Evolutionary conservation across 2,888 invertebrate species (phyloP).

Genomic region (Galeruca laticollis): DNA sequence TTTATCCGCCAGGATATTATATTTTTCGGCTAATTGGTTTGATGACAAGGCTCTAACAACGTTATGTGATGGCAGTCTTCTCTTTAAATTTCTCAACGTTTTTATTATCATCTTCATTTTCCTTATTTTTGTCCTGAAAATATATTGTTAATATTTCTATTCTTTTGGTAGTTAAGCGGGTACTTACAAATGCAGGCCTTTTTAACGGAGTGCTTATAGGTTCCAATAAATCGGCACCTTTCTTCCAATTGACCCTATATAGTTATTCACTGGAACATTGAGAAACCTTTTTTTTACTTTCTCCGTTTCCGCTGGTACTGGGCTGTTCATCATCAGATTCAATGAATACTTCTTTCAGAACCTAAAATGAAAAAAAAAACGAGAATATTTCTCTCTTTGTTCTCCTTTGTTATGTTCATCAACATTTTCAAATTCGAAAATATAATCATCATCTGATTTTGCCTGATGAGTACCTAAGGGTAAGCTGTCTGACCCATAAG

Average conservation of each 20-base stretch:
- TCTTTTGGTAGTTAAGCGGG: background rate
- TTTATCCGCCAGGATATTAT: background rate
- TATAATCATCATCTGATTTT: background rate
- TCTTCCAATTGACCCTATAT: conserved; percentile 1
- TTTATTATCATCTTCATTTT: background rate
- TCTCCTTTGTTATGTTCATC: background rate
- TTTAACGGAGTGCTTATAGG: background rate
- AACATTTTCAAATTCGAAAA: background rate
- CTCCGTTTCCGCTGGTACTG: background rate
- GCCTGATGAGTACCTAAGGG: background rate
- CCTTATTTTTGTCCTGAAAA: background rate
- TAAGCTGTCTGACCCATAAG: background rate
- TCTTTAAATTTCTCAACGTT: background rate
- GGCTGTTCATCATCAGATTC: no score
- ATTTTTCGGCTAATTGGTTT: background rate
- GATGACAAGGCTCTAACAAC: background rate
- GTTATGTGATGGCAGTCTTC: background rate
- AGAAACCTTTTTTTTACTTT: background rate
- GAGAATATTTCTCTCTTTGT: no score
- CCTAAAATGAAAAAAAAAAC: no score
- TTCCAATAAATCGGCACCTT: background rate
- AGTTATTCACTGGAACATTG: background rate
- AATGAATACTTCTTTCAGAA: no score
- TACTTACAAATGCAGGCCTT: conserved; percentile 2
- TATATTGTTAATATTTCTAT: background rate